Evolutionary conservation across 2,113 vertebrate genomes (phyloP).

Genomic region (Oryzias javanicus): DNA sequence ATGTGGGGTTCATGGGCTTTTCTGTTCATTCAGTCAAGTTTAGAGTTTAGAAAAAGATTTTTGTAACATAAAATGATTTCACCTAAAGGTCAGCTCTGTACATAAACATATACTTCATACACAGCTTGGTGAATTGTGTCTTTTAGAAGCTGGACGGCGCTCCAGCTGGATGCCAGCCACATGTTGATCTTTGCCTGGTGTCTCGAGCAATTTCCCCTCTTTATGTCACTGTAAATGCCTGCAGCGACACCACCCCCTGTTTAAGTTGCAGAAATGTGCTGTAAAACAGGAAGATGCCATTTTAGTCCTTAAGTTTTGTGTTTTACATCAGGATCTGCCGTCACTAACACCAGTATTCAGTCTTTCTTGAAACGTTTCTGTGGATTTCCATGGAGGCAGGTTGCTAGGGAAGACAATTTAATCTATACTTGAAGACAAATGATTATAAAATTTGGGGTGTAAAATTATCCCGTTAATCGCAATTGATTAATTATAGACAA

Average conservation of each 20-base stretch:
- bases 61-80: constrained; percentile 9
- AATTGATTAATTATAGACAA: too few relatives aligned
- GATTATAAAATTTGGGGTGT: too few relatives aligned
- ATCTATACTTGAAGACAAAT: too few relatives aligned
- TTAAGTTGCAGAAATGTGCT: constrained; percentile 56
- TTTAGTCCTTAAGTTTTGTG: constrained; percentile 51
- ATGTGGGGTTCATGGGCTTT: constrained; percentile 64
- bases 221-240: constrained; percentile 67
- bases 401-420: too few relatives aligned
- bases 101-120: background rate
- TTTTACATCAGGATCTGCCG: constrained; percentile 52
- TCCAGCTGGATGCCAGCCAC: constrained; percentile 71
- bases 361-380: constrained; percentile 15
- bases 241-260: constrained; percentile 57
- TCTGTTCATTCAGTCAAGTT: constrained; percentile 6
- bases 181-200: constrained; percentile 61
- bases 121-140: constrained; percentile 7
- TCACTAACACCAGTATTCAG: constrained; percentile 71
- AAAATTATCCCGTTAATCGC: too few relatives aligned
- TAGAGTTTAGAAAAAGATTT: constrained; percentile 16
- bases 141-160: constrained; percentile 26
- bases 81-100: constrained; percentile 2
- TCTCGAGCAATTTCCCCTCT: constrained; percentile 72
- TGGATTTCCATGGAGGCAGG: background rate
- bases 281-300: constrained; percentile 44